These are phyloP conservation scores for Gallinago nigripennis DNA, from an alignment of 2,797 vertebrate genomes.

Conservation along the genomic window DNA sequence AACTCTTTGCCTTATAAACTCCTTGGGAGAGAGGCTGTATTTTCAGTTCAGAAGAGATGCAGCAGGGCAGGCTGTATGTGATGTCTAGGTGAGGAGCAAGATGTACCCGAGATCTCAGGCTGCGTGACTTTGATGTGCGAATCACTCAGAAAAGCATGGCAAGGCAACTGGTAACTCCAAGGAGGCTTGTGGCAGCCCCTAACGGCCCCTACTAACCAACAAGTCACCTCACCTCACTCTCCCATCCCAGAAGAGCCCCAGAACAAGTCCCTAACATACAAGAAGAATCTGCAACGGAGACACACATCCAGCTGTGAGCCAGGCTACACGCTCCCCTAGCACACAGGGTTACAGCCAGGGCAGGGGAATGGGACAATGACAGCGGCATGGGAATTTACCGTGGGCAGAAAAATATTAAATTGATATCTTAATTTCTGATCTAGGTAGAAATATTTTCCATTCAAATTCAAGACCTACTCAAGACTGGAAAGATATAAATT, in stretches of 20 bases:
- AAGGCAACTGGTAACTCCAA: neutral
- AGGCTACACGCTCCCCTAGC: fast-evolving
- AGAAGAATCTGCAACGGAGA: neutral
- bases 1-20: neutral
- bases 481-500: neutral
- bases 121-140: neutral
- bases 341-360: neutral
- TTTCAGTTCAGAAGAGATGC: neutral
- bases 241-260: neutral
- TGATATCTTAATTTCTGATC: neutral
- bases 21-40: neutral
- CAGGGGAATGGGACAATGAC: neutral
- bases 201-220: neutral
- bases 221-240: neutral
- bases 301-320: neutral
- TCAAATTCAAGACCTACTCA: neutral
- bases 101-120: neutral
- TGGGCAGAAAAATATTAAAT: neutral
- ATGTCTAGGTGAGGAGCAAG: neutral
- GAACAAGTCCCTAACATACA: neutral
- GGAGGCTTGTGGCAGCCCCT: neutral
- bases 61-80: neutral
- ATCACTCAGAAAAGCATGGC: neutral
- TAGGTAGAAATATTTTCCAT: neutral
- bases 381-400: neutral